Percentiles rank a stretch among this genome's conserved stretches.
phyloP scores from a whole-genome alignment of 2,797 vertebrate species.

The Gambusia yucatana region DNA sequence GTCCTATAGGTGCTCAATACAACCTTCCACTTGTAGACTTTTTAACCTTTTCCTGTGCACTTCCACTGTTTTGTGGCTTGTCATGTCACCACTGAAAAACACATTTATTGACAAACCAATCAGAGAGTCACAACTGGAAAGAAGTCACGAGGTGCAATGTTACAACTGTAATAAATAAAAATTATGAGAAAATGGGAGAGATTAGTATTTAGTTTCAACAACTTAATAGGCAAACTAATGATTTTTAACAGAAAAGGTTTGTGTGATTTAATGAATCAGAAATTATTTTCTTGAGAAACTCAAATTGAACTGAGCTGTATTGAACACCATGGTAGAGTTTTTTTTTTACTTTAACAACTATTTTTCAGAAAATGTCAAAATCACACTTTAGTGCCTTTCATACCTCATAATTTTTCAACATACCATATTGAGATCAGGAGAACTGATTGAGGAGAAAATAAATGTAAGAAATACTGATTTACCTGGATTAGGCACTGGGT shows the following conservation, averaged over 20 bases:
- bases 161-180: background rate
- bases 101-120: background rate
- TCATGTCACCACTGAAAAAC: background rate
- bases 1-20: too few relatives aligned
- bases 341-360: background rate
- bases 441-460: background rate
- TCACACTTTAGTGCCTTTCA: background rate
- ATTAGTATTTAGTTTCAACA: background rate
- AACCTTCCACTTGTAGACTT: too few relatives aligned
- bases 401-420: background rate
- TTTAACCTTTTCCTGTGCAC: background rate
- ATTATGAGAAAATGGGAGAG: background rate
- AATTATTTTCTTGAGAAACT: background rate
- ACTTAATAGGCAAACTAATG: background rate
- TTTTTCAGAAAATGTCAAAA: background rate
- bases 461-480: background rate
- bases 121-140: background rate
- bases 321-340: background rate
- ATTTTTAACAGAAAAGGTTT: background rate
- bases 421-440: background rate
- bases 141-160: background rate
- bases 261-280: background rate
- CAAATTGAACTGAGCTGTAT: background rate
- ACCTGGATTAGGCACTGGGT: conserved; percentile 35
- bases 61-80: background rate